Evolutionary conservation across 2,888 invertebrate genomes (phyloP).

Genomic region (Pemphredon lugubris): DNA sequence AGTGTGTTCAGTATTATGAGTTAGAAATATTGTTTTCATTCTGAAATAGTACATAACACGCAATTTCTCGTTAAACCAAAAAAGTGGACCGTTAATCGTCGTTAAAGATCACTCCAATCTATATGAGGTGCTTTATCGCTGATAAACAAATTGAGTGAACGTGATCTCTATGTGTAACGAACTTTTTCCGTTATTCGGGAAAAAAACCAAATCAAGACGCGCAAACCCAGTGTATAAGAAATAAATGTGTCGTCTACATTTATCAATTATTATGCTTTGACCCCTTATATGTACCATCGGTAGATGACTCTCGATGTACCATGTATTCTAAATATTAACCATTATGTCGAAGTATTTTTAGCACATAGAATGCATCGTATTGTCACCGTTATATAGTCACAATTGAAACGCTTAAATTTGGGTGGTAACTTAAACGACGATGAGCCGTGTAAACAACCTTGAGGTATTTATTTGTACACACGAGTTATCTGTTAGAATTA

Average conservation of each 20-base stretch:
- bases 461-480: slow-evolving; percentile 47
- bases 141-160: slow-evolving; percentile 26
- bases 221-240: slow-evolving; percentile 45
- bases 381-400: slow-evolving; percentile 57
- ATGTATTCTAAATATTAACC: slow-evolving; percentile 41
- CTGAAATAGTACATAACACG: slow-evolving; percentile 39
- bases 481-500: slow-evolving; percentile 31
- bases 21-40: slow-evolving; percentile 26
- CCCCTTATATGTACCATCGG: slow-evolving; percentile 28
- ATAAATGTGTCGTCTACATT: slow-evolving; percentile 42
- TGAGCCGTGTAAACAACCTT: slow-evolving; percentile 55
- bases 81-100: slow-evolving; percentile 41
- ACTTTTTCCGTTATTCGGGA: background rate
- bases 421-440: slow-evolving; percentile 44
- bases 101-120: slow-evolving; percentile 45
- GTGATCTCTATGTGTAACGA: slow-evolving; percentile 21
- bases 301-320: slow-evolving; percentile 40
- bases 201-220: slow-evolving; percentile 32
- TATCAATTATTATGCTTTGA: slow-evolving; percentile 41
- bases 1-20: slow-evolving; percentile 26
- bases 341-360: slow-evolving; percentile 36
- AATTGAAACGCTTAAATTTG: slow-evolving; percentile 42
- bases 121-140: slow-evolving; percentile 25
- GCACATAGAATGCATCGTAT: slow-evolving; percentile 48
- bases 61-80: slow-evolving; percentile 37